A percentile compares a stretch with the other conserved stretches of the same genome.
These are phyloP conservation scores for Blennius ocellaris DNA, from an alignment of 2,113 vertebrate species.

Conservation along the genomic window DNA sequence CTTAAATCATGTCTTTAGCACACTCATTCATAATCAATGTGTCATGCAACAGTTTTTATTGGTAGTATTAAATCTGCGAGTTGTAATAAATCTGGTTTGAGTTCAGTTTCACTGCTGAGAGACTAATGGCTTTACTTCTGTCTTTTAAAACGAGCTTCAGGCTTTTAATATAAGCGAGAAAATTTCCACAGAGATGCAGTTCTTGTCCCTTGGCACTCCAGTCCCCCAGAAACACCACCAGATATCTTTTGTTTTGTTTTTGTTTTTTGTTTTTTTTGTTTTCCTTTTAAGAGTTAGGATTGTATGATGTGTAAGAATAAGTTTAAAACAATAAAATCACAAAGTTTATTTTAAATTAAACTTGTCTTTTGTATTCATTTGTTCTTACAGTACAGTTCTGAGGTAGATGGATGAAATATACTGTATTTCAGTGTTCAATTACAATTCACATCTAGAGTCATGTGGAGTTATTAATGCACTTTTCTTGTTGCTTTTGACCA, in stretches of 20 bases:
- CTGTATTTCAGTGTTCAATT: no score
- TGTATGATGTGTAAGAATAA: constrained; percentile 86
- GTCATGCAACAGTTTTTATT: constrained; percentile 50
- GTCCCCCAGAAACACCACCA: constrained; percentile 80
- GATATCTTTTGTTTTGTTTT: constrained; percentile 74
- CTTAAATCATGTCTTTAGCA: constrained; percentile 48
- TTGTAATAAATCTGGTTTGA: constrained; percentile 31
- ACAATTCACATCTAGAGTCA: no score
- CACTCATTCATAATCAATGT: constrained; percentile 44
- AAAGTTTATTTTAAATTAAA: constrained; percentile 88
- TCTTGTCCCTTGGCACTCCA: constrained; percentile 70
- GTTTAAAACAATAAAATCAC: constrained; percentile 87
- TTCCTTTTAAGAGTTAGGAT: constrained; percentile 82
- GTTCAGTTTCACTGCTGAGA: constrained; percentile 37
- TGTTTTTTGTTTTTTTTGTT: constrained; percentile 70
- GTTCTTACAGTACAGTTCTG: background rate
- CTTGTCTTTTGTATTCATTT: constrained; percentile 66
- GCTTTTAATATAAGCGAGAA: constrained; percentile 40
- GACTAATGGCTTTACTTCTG: constrained; percentile 9
- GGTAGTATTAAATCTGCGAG: constrained; percentile 38
- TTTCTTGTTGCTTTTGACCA: background rate
- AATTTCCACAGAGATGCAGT: constrained; percentile 59
- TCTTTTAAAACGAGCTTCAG: constrained; percentile 50
- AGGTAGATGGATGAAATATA: background rate
- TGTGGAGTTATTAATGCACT: no score